These are phyloP conservation scores for Galeopterus variegatus DNA, from an alignment of 2,113 vertebrate genomes.

Conservation along the genomic window DNA sequence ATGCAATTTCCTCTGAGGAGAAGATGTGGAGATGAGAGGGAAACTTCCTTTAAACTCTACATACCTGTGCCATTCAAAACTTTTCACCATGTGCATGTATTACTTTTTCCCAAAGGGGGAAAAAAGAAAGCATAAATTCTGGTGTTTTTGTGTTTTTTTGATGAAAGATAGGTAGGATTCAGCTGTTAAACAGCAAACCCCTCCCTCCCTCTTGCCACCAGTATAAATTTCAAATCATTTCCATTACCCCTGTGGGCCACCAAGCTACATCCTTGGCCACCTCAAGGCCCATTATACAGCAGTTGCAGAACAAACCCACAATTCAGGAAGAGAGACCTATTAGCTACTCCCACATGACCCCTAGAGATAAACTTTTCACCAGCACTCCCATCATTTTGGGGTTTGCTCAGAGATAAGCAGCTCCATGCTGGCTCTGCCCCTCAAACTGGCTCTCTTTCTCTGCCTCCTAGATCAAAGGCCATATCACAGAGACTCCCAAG, in stretches of 20 bases:
- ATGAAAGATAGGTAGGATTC: background rate
- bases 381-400: background rate
- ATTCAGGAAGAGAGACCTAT: background rate
- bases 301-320: background rate
- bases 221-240: background rate
- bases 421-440: background rate
- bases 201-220: background rate
- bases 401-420: background rate
- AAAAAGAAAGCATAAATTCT: background rate
- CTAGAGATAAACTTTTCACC: background rate
- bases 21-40: background rate
- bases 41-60: background rate
- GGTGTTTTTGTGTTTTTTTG: background rate
- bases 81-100: background rate
- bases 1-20: background rate
- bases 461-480: constrained; percentile 93
- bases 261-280: background rate
- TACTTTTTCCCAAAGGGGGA: background rate
- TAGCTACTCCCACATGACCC: background rate
- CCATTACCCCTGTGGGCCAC: background rate
- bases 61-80: constrained; percentile 1
- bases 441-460: constrained; percentile 49
- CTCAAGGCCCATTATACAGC: background rate
- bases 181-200: background rate
- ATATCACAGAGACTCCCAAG: constrained; percentile 84